Conservation (phyloP, 1,140 invertebrate genomes). For the Cherax destructor region DNA sequence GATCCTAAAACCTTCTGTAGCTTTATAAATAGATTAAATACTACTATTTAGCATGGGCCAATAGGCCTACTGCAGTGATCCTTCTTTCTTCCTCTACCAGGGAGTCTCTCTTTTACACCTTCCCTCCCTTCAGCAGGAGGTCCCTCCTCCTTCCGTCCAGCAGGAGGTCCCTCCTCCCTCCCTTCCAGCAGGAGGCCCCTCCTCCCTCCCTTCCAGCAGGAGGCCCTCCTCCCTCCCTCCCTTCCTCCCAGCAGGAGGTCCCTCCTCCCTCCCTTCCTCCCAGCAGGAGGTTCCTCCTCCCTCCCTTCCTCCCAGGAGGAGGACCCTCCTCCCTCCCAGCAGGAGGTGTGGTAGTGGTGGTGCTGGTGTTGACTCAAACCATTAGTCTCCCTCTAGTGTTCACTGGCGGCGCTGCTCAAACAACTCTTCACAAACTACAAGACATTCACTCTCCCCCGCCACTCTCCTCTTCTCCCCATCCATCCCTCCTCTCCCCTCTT, state of each 20-base stretch:
- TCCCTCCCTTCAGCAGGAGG: background rate
- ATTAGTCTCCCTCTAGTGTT: slow-evolving; percentile 34
- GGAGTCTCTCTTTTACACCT: no score
- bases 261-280: background rate
- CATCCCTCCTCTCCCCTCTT: background rate
- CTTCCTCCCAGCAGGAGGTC: background rate
- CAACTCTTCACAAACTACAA: slow-evolving; percentile 3
- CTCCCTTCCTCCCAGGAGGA: background rate
- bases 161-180: background rate
- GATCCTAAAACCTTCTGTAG: no score
- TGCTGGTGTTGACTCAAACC: slow-evolving; percentile 18
- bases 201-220: background rate
- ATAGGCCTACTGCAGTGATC: no score
- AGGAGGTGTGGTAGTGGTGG: background rate
- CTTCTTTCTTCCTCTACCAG: no score
- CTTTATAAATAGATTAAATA: no score
- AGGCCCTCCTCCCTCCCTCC: no score
- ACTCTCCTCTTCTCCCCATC: background rate
- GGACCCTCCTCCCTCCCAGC: background rate
- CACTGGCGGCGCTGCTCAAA: slow-evolving; percentile 21
- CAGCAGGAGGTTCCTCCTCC: background rate
- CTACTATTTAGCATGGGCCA: no score
- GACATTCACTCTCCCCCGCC: background rate
- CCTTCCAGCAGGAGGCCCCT: no score
- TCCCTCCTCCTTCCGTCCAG: background rate